Evolutionary conservation across 1,140 invertebrate genomes (phyloP), one percentile per base, ranked within the genome.

Genomic region (Drosophila kanapiae): DNA sequence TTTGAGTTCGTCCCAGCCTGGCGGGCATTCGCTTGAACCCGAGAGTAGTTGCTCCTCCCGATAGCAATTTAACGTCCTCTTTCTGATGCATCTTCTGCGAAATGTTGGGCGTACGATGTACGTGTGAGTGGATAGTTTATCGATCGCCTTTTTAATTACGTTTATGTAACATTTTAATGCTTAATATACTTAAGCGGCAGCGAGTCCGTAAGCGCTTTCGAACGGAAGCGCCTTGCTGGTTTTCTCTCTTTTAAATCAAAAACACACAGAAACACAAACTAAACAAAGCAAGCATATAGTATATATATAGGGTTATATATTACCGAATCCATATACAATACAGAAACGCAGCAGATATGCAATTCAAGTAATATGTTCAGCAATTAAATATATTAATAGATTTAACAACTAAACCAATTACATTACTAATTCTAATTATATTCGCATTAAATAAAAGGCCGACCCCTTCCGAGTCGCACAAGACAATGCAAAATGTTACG

Each of bases 401-500:
- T 82, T 90, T 90, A 90, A 81, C 67, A 88, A 90, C 80, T 79
- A 79, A 68, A 86, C 79, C 74, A 86, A 86, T 85, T 85, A 85
- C 79, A 62, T 64, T 85, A 88, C 77, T 88, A 88, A 88, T 78
- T 88, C 72, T 90, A 88, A 88, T 84, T 90, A 78, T 72, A 87
- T 82, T 82, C 85, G 85, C 85, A 90, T 90, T 90, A 90, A 90
- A 90, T 83, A 88, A 88, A 84, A 83, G 62, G 64, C 65, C 72
- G 84, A 71, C 72, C 61, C 69, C 49, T 69, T 63, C 53, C 68
- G 57, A 87, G 82, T 78, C 82, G 71, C 67, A 49, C 35, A 85
- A 72, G 77, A 64, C 62, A 82, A 79, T 76, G 54, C 67, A 49
- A 85, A 49, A 51, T 40, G 45, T 38, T n/a, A 10, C 35, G 23